Evolutionary conservation across 2,113 vertebrate species (phyloP), one percentile per base, ranked within the genome.

Genomic region (Casuarius casuarius): DNA sequence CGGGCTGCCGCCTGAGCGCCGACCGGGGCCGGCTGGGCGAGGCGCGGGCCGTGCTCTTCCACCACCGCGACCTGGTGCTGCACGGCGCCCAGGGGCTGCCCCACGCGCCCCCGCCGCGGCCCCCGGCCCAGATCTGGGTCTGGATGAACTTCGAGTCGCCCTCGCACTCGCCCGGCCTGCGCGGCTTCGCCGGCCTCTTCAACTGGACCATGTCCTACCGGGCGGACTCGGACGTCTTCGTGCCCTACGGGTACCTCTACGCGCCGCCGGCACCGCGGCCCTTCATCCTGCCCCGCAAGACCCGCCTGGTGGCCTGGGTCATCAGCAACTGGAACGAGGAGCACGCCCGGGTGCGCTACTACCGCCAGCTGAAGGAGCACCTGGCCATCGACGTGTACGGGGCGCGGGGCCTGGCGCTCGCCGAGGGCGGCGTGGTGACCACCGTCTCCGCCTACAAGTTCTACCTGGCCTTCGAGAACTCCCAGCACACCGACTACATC

Each of bases 141-240:
- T 99, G 99, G 99, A 98, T 99, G 98, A 99, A 99, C 98, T 99
- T 99, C 73, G 99, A 99, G 98, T 99, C 99, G 4, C 99, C 99
- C 6, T 79, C 98, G 9, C 98, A 99, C 95, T 98, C 98, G 0
- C 92, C 92, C 0, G 93, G 95, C 1, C 95, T 99, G 90, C 81
- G 92, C 21, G 71, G 31, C 4, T 81, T 99, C 15, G 94, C 95
- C 4, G 98, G 96, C 0, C 33, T 99, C 20, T 99, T 99, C 95
- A 99, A 99, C 95, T 98, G 99, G 98, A 99, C 99, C 6, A 97
- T 99, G 97, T 98, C 98, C 29, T 99, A 99, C 97, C 96, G 98
- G 28, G 76, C 89, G 2, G 99, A 99, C 89, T 99, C 99, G 0
- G 98, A 99, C 48, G 87, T 99, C 65, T 99, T 99, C 82, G 92